Evolutionary conservation across 2,888 invertebrate genomes (phyloP), one percentile per base, ranked within the genome.

Genomic region (Epistrophe grossulariae): DNA sequence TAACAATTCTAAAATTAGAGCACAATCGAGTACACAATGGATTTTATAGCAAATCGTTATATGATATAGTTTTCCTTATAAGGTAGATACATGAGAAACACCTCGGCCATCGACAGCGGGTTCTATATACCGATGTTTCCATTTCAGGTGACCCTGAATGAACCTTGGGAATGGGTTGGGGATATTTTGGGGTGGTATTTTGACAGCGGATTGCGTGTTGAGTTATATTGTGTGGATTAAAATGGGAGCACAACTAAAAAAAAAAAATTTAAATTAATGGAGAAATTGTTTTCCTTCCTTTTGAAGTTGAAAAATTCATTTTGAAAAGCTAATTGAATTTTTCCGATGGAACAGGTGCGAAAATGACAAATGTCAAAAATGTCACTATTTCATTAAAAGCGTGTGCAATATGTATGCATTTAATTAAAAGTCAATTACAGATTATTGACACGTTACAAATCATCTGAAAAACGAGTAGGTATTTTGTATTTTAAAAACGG

Each of bases 1-100:
- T 76, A 83, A 76, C 79, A 83, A 70, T 79, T 83, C 87, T 76
- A 79, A 87, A 87, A 87, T 83, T 79, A 76, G 82, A 79, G 59
- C 87, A 83, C 48, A 74, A 73, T 48, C 50, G 40, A 70, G 8
- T 19, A 40, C 28, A 55, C n/a, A 55, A 70, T 50, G 11, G 48
- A 70, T n/a, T 55, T 52, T 43, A 40, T 40, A 43, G 15, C 19
- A 52, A 70, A 28, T 55, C 52, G 70, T 55, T 70, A 43, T 70
- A 55, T n/a, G 55, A 55, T 55, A 43, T 15, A 70, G 70, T 70
- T 55, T 55, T 52, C 15, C 19, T 40, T 50, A 38, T 52, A 68
- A 24, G 11, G 3, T 66, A 66, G 19, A 24, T 52, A 38, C 52
- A 68, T 52, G 52, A 24, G 80, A 77, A 77, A 66, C 50, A 64